phyloP scores from a whole-genome alignment of 1,140 invertebrate genomes.

The Sycobia sp. region DNA sequence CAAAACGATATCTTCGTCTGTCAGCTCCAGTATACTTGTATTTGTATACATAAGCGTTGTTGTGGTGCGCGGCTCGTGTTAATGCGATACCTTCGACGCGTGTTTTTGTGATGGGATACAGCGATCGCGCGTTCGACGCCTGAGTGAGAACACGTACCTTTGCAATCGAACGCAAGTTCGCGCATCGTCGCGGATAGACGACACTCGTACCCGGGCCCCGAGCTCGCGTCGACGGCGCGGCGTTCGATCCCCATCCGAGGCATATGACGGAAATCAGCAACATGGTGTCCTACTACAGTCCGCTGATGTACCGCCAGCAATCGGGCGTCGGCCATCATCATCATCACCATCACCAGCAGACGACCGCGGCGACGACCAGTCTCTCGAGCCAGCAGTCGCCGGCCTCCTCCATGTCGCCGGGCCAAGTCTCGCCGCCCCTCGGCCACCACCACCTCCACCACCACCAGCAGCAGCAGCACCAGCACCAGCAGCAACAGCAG shows the following conservation, averaged over 20 bases:
- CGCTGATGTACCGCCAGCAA: slow-evolving; percentile 44
- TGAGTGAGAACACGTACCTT: too few species aligned
- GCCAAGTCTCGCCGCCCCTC: not conserved
- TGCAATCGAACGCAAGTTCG: too few species aligned
- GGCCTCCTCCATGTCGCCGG: slow-evolving; percentile 8
- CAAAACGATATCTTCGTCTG: too few species aligned
- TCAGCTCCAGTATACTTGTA: too few species aligned
- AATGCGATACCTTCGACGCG: too few species aligned
- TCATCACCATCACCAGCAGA: slow-evolving; percentile 30
- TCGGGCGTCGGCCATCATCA: slow-evolving; percentile 8
- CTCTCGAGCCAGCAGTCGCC: slow-evolving; percentile 5
- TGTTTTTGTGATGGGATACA: too few species aligned
- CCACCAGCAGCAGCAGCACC: slow-evolving; percentile 2
- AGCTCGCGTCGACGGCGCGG: not conserved
- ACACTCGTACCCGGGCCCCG: not conserved
- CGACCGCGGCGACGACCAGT: slow-evolving; percentile 32
- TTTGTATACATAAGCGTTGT: too few species aligned
- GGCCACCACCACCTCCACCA: slow-evolving; percentile 35
- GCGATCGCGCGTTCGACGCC: too few species aligned
- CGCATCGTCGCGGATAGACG: not conserved
- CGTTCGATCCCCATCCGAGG: not conserved
- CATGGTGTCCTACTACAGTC: slow-evolving; percentile 47
- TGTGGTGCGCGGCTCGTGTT: too few species aligned
- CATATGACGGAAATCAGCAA: slow-evolving; percentile 20
- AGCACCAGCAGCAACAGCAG: not conserved